phyloP scores from a whole-genome alignment of 2,888 invertebrate genomes.

The Oscheius sp. region DNA sequence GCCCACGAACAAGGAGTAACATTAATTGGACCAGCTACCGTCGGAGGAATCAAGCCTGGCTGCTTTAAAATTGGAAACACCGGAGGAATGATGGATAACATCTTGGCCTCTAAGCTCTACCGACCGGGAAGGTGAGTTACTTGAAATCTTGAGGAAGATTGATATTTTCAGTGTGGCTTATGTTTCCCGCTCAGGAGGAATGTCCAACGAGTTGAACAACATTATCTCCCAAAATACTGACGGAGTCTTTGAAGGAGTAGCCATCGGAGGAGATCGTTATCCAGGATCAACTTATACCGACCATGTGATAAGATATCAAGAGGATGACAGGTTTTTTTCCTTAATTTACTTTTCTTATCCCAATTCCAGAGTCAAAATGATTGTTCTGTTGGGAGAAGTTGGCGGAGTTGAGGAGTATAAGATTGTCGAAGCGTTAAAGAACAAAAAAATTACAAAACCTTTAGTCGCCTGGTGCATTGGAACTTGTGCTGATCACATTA shows the following conservation, averaged over 20 bases:
- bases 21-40: slow-evolving; percentile 80
- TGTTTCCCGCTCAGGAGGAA: slow-evolving; percentile 96
- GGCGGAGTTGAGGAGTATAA: slow-evolving; percentile 98
- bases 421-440: slow-evolving; percentile 86
- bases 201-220: slow-evolving; percentile 99
- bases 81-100: slow-evolving; percentile 99
- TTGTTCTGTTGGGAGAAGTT: slow-evolving; percentile 94
- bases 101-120: slow-evolving; percentile 93
- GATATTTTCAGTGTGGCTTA: slow-evolving; percentile 91
- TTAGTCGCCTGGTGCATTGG: slow-evolving; percentile 99
- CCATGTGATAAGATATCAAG: slow-evolving; percentile 85
- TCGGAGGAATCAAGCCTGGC: slow-evolving; percentile 97
- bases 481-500: slow-evolving; percentile 75
- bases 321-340: slow-evolving; percentile 73
- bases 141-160: background rate
- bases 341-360: background rate
- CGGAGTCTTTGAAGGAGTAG: slow-evolving; percentile 83
- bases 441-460: slow-evolving; percentile 84
- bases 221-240: slow-evolving; percentile 92
- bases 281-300: slow-evolving; percentile 98
- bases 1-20: slow-evolving; percentile 82
- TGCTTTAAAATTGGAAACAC: slow-evolving; percentile 97
- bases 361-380: slow-evolving; percentile 80
- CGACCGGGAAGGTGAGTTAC: slow-evolving; percentile 80
- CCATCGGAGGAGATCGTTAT: slow-evolving; percentile 94